Conservation (phyloP, 2,888 invertebrate species). For the Aleiodes leptofemur region DNA sequence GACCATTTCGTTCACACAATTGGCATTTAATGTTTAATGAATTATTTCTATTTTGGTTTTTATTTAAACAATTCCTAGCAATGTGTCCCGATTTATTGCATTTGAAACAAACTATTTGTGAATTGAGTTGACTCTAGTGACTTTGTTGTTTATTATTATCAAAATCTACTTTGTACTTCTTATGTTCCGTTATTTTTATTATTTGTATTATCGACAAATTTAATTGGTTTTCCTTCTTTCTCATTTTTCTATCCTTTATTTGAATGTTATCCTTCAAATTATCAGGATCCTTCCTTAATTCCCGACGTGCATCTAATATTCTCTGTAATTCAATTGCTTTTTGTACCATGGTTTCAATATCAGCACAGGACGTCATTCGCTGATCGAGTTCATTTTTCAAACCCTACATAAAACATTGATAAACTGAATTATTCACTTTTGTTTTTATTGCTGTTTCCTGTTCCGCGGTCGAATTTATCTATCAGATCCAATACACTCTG, state of each 20-base stretch:
- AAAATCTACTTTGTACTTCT: no score
- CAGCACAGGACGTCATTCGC: slow-evolving; percentile 23
- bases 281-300: neutral
- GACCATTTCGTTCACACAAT: neutral
- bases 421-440: neutral
- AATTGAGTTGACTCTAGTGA: no score
- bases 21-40: neutral
- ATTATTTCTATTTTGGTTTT: no score
- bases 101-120: no score
- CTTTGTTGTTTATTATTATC: no score
- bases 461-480: neutral
- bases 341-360: neutral
- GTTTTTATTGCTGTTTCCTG: neutral
- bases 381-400: slow-evolving; percentile 36
- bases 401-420: neutral
- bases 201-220: neutral
- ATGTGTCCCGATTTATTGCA: no score
- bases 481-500: slow-evolving; percentile 1
- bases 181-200: no score
- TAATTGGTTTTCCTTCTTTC: neutral
- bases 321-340: slow-evolving; percentile 32
- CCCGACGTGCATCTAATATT: slow-evolving; percentile 23
- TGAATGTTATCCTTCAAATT: neutral
- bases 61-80: neutral
- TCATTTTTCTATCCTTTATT: no score